phyloP scores from a whole-genome alignment of 2,113 vertebrate genomes.

The Sciurus niger region DNA sequence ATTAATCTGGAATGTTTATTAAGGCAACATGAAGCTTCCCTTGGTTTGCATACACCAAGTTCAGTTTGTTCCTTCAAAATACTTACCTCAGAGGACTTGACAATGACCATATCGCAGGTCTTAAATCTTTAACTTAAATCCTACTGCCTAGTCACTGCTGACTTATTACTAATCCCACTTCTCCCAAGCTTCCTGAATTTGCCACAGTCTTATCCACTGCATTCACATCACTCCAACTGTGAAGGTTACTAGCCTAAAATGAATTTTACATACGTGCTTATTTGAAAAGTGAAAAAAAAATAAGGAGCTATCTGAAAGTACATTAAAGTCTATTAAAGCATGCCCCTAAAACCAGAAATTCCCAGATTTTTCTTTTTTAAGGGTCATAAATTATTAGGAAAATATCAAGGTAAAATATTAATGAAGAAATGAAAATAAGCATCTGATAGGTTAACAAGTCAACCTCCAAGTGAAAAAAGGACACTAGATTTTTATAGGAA shows the following conservation, averaged over 20 bases:
- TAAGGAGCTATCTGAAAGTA: slow-evolving; percentile 11
- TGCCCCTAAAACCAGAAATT: slow-evolving; percentile 25
- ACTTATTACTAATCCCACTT: neutral
- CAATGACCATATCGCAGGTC: neutral
- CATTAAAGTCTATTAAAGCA: slow-evolving; percentile 54
- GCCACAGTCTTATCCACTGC: neutral
- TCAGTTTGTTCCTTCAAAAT: neutral
- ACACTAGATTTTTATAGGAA: slow-evolving; percentile 80
- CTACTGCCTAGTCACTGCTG: neutral
- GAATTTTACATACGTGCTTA: neutral
- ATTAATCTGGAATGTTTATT: neutral
- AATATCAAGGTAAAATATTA: slow-evolving; percentile 5
- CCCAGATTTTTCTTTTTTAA: neutral
- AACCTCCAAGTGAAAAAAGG: slow-evolving; percentile 78
- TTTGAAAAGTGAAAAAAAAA: slow-evolving; percentile 48
- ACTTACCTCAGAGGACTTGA: neutral
- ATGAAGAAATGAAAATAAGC: slow-evolving; percentile 68
- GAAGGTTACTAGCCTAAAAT: neutral
- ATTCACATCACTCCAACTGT: neutral
- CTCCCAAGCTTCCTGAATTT: neutral
- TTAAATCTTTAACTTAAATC: neutral
- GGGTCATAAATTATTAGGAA: slow-evolving; percentile 41
- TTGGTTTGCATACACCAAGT: neutral
- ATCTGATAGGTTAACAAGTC: slow-evolving; percentile 72
- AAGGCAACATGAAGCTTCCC: neutral